A percentile compares a stretch with the other conserved stretches of the same genome.
These are phyloP conservation scores for Melierax canorus DNA, from an alignment of 2,113 vertebrate species.

Conservation along the genomic window DNA sequence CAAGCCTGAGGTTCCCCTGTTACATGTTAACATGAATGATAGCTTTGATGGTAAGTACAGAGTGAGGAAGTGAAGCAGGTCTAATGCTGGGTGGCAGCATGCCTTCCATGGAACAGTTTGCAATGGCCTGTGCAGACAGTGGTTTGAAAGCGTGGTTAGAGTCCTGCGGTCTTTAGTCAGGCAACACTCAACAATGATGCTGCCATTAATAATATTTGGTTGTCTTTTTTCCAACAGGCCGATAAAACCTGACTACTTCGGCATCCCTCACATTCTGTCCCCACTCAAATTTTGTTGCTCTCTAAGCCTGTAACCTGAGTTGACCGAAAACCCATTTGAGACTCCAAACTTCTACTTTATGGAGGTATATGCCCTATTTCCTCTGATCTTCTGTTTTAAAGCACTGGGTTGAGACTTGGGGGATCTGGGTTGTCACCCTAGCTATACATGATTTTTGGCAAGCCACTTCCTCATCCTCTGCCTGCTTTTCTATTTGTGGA, in stretches of 20 bases:
- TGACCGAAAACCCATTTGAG: neutral
- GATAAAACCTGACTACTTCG: neutral
- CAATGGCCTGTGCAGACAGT: neutral
- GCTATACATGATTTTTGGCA: neutral
- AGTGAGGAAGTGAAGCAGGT: neutral
- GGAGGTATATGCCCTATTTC: neutral
- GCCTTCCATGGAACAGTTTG: neutral
- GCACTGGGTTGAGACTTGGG: neutral
- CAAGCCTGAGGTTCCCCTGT: neutral
- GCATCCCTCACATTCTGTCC: neutral
- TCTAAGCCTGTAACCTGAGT: neutral
- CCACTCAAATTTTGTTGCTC: neutral
- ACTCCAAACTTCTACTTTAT: neutral
- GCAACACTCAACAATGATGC: neutral
- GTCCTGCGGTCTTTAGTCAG: neutral
- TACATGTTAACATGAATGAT: neutral
- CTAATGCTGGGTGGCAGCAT: neutral
- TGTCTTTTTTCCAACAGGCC: neutral
- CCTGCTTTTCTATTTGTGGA: neutral
- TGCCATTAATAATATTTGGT: neutral
- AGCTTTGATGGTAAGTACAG: neutral
- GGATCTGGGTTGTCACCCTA: neutral
- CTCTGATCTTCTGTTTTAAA: neutral
- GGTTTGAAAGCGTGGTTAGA: neutral
- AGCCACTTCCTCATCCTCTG: neutral